Conservation (phyloP, 37 sponge, comb jelly and placozoan genomes). For the Aphrocallistes beatrix region DNA sequence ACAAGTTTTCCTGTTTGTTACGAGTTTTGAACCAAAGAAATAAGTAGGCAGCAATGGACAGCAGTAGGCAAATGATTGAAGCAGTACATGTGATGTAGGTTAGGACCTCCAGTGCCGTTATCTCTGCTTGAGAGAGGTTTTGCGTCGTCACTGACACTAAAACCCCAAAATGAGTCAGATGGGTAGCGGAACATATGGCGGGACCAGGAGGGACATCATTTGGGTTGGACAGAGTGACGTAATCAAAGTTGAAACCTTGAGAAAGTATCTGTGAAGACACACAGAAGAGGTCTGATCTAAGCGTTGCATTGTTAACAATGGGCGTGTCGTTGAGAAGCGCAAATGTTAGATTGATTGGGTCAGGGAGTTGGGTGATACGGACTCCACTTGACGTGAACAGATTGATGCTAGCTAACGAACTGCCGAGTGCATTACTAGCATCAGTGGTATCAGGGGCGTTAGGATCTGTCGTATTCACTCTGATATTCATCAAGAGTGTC, state of each 20-base stretch:
- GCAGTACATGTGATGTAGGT: not conserved
- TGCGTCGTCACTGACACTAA: not conserved
- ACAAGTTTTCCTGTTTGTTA: not conserved
- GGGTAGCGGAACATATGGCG: not conserved
- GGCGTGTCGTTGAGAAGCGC: not conserved
- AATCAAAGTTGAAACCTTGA: not conserved
- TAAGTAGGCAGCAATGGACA: not conserved
- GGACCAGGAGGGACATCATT: not conserved
- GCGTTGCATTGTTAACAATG: not conserved
- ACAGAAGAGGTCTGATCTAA: not conserved
- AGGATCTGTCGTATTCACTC: not conserved
- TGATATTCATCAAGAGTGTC: not conserved
- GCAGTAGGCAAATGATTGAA: not conserved
- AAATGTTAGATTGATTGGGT: not conserved
- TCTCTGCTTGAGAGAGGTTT: not conserved
- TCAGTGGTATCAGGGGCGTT: not conserved
- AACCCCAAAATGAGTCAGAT: not conserved
- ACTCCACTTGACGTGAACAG: not conserved
- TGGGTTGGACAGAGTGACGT: not conserved
- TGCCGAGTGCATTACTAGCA: not conserved
- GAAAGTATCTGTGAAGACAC: not conserved
- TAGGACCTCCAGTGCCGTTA: not conserved
- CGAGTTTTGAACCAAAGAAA: not conserved
- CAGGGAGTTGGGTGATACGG: not conserved
- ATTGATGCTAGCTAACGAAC: slow-evolving; percentile 8